Evolutionary conservation across 2,797 vertebrate species (phyloP), one percentile per base, ranked within the genome.

Genomic region (Enteromius paludinosus): DNA sequence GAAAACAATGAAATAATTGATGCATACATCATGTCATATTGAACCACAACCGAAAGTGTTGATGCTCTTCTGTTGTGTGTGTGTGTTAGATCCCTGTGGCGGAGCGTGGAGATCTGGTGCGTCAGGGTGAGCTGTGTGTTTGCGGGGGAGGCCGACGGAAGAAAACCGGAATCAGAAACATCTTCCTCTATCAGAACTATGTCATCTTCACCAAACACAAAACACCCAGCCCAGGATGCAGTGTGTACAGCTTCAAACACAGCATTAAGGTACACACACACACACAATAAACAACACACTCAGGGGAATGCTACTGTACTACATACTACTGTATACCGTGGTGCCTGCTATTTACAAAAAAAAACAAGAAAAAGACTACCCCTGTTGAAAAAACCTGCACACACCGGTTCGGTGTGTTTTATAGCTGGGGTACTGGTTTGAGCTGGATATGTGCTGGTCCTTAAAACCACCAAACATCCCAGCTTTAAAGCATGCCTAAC

Each of bases 191-290:
- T 87, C 96, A 97, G 86, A 94, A 96, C 79, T 88, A 93, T 14
- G 84, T 97, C 77, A 91, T 98, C 85, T 95, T 98, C 90, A 96
- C 95, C 93, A 98, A 98, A 84, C 93, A 93, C 85, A 97, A 96
- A 90, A 95, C 91, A 41, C 79, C 93, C 0, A 89, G 92, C 17
- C 92, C 93, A 0, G 95, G 94, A 9, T 90, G 93, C 68, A 93
- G 87, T 18, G 68, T 85, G 61, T 97, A 95, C 88, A 95, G 93
- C 89, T 96, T 94, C 91, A 98, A 98, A 79, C 94, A 96, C 89
- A 93, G 95, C 88, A 95, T 97, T 88, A 97, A 96, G 96, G 97
- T 97, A 25, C 45, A 56, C 43, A 66, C 30, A 45, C 47, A 17
- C 14, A 47, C 43, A 76, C 38, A 41, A 10, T 10, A 10, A 41